Evolutionary conservation across 1,140 invertebrate species (phyloP), one percentile per base, ranked within the genome.

Genomic region (Brachionus sp.): DNA sequence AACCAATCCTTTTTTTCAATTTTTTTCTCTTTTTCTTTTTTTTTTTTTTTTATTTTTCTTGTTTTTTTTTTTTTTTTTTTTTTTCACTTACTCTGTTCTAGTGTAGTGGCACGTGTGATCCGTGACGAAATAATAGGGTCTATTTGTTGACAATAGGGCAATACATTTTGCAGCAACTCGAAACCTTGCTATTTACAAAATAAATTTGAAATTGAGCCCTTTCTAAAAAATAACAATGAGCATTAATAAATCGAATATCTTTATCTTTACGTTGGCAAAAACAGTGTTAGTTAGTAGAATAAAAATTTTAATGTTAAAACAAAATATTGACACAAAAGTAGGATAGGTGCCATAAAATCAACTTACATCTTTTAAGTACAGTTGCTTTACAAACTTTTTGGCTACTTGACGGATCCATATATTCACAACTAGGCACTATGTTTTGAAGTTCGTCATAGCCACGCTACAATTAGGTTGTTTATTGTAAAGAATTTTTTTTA

Each of bases 351-450:
- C 33, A 70, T 33, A 66, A 70, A 70, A 19, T 35, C 35, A 70
- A 82, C 80, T 82, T 82, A 82, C 80, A 82, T 82, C 80, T 66
- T 82, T 82, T 82, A 13, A 82, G 80, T n/a, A 82, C 57, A 33
- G 80, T 66, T 82, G 80, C 80, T 82, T 82, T 82, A 53, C 80
- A 66, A 3, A 82, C 66, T 82, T 82, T 82, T 82, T 82, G 80
- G 16, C 44, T 53, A 82, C 80, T 82, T 12, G 57, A 66, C n/a
- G 80, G 80, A 68, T 82, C 80, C 57, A 82, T 66, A n/a, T 39
- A 68, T n/a, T 82, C 57, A 70, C 80, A 66, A 19, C 39, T 68
- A 6, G 80, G 80, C 16, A 82, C 80, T 44, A 82, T 66, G 44
- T 46, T 29, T 70, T 82, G 80, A 37, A 82, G 50, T 42, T 66